Base-by-base conservation (phyloP, 2,888 invertebrate genomes). In the Tuta absoluta region DNA sequence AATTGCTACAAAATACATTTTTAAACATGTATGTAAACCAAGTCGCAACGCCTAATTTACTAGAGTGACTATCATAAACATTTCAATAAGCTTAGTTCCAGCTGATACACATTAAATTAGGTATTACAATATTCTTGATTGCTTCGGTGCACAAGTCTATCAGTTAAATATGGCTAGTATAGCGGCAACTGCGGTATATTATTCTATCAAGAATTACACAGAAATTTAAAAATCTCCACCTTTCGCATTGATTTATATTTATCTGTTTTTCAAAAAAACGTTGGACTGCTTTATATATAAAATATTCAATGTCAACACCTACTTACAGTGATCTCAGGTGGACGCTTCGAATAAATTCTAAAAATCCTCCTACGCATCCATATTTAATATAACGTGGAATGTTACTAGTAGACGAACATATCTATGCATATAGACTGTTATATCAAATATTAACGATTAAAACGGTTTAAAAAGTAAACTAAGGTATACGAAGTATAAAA, bases 391-490 rank as follows among this genome's bases (percentile, higher is more conserved):
- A 62, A 53, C 79, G 74, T 48, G 21, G 62, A 53, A 41, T 28
- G 38, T 63, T 28, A 79, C 81, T 84, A 75, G 76, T 75, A 78
- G 77, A 76, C 74, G 78, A 81, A 81, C 72, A 75, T 75, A 51
- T 33, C 56, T 28, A 76, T 75, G 65, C 67, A 68, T 71, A 69
- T 62, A 65, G 70, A 73, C 71, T 73, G 72, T 76, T 77, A 71
- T 79, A 84, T 80, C 76, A 82, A 85, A 85, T 73, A 69, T 80
- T 66, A 78, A 79, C 75, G 75, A 75, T 77, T 78, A 77, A 75
- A 72, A 78, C 72, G 67, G 70, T 70, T 70, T 65, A 70, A 73
- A 72, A 77, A 74, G 67, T 72, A 72, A 72, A 65, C 65, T 66
- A 62, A 24, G 53, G 53, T 56, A 65, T 67, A 73, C 64, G 67